Percentiles rank a stretch among this genome's conserved stretches.
Conservation (phyloP, 2,888 invertebrate genomes). For the Caenorhabditis sulstoni region DNA sequence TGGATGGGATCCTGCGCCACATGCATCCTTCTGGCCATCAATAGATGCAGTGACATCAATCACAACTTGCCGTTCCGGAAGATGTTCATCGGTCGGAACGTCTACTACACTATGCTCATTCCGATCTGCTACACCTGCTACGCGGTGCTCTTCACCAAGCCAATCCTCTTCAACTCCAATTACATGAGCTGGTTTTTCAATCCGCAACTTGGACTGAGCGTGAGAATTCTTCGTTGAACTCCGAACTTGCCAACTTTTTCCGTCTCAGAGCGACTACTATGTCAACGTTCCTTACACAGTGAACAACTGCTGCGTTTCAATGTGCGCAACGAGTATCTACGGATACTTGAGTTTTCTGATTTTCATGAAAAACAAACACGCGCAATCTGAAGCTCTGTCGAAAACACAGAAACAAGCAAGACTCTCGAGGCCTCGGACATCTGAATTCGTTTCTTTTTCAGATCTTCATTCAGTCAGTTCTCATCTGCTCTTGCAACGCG, state of each 20-base stretch:
- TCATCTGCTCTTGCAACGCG: slow-evolving; percentile 62
- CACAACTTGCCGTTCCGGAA: slow-evolving; percentile 25
- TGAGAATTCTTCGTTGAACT: neutral
- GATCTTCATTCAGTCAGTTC: slow-evolving; percentile 62
- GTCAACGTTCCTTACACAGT: slow-evolving; percentile 54
- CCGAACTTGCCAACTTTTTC: neutral
- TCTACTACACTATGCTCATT: slow-evolving; percentile 33
- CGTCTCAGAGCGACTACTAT: slow-evolving; percentile 28
- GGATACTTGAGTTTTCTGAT: slow-evolving; percentile 43
- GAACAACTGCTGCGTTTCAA: slow-evolving; percentile 62
- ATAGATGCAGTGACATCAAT: slow-evolving; percentile 56
- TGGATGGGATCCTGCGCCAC: slow-evolving; percentile 60
- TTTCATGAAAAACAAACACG: slow-evolving; percentile 32
- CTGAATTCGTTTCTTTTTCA: too few relatives aligned
- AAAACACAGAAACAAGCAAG: slow-evolving; percentile 52
- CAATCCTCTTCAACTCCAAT: slow-evolving; percentile 36
- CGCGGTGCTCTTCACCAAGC: slow-evolving; percentile 46
- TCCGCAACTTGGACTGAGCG: slow-evolving; percentile 31
- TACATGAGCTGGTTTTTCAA: slow-evolving; percentile 62
- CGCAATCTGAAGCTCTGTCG: slow-evolving; percentile 40
- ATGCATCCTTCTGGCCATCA: slow-evolving; percentile 50
- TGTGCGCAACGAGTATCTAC: slow-evolving; percentile 57
- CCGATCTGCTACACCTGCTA: slow-evolving; percentile 32
- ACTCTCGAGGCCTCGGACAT: neutral
- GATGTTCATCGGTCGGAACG: slow-evolving; percentile 44